Evolutionary conservation across 2,888 invertebrate species (phyloP).

Genomic region (Zelleria hepariella): DNA sequence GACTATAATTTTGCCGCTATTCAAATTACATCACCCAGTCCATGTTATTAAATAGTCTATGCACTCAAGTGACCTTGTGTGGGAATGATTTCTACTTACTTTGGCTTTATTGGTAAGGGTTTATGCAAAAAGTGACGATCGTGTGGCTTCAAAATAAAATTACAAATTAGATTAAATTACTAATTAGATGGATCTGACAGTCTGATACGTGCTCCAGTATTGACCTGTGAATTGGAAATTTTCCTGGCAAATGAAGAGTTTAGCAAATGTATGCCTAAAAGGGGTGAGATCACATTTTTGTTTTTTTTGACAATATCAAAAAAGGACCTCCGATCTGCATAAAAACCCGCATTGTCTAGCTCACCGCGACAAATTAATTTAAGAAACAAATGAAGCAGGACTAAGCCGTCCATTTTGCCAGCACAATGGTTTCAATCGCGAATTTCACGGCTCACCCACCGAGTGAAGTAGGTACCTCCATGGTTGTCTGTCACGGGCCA

Average conservation of each 20-base stretch:
- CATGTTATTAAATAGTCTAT: background rate
- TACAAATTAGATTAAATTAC: too few relatives aligned
- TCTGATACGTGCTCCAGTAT: too few relatives aligned
- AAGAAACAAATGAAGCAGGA: conserved; percentile 12
- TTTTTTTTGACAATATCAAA: too few relatives aligned
- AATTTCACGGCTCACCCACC: conserved; percentile 15
- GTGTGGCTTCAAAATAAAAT: too few relatives aligned
- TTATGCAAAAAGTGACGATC: too few relatives aligned
- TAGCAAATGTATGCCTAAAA: too few relatives aligned
- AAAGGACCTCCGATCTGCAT: background rate
- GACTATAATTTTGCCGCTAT: background rate
- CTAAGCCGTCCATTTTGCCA: conserved; percentile 2
- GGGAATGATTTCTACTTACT: too few relatives aligned
- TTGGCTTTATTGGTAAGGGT: too few relatives aligned
- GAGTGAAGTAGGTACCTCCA: background rate
- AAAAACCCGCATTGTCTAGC: background rate
- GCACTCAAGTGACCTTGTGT: background rate
- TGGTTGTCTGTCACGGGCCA: background rate
- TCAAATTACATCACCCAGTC: background rate
- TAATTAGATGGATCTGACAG: too few relatives aligned
- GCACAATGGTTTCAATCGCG: conserved; percentile 16
- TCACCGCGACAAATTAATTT: background rate
- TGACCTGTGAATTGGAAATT: too few relatives aligned
- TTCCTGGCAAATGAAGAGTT: too few relatives aligned
- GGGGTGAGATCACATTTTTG: too few relatives aligned